phyloP scores from a whole-genome alignment of 2,888 invertebrate species.

The Drosophila melanosoma region DNA sequence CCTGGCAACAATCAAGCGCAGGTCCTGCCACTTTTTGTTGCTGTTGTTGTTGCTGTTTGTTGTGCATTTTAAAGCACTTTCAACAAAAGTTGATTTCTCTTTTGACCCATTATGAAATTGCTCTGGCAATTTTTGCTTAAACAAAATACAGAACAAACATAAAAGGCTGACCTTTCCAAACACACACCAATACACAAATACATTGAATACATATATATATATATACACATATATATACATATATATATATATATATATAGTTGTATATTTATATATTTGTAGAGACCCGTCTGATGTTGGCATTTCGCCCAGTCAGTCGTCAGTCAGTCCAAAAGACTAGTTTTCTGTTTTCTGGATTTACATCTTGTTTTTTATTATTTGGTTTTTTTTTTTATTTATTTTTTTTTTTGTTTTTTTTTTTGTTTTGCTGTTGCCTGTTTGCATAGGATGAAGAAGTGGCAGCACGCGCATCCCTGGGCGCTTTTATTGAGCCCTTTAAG shows the following conservation, averaged over 20 bases:
- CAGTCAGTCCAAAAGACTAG: constrained; percentile 48
- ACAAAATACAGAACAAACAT: constrained; percentile 79
- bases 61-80: constrained; percentile 80
- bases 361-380: constrained; percentile 12
- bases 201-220: constrained; percentile 10
- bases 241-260: constrained; percentile 1
- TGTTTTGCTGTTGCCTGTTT: constrained; percentile 50
- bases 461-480: constrained; percentile 67
- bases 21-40: constrained; percentile 43
- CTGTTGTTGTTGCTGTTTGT: constrained; percentile 40
- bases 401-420: background rate
- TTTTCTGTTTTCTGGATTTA: constrained; percentile 29
- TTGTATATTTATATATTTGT: constrained; percentile 14
- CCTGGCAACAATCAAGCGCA: constrained; percentile 76
- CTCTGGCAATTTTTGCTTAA: constrained; percentile 78
- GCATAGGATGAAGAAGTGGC: constrained; percentile 69
- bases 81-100: constrained; percentile 80
- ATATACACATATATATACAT: background rate
- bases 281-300: constrained; percentile 56
- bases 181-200: constrained; percentile 18
- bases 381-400: constrained; percentile 6
- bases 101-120: constrained; percentile 81
- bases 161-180: constrained; percentile 71
- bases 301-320: constrained; percentile 47
- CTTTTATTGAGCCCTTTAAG: constrained; percentile 78